Evolutionary conservation across 2,113 vertebrate genomes (phyloP).

Genomic region (Halcyon senegalensis): DNA sequence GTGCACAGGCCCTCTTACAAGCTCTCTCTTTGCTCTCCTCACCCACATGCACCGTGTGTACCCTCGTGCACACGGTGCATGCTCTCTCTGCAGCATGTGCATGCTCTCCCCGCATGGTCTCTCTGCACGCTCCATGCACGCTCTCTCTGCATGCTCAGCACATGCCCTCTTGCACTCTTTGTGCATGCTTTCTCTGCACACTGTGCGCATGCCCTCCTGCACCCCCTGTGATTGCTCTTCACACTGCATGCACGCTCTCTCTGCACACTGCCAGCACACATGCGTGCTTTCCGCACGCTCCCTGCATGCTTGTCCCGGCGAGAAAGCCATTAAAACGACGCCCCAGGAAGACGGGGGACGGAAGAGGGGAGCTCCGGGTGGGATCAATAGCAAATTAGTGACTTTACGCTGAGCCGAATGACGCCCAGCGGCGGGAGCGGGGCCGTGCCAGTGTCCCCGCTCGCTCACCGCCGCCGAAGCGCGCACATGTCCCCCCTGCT

Average conservation of each 20-base stretch:
- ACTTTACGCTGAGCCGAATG: conserved; percentile 13
- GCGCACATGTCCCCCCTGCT: neutral
- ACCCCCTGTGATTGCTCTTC: no score
- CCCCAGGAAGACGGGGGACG: neutral
- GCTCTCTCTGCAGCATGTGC: neutral
- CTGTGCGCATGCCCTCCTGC: rapidly evolving
- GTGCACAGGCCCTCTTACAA: no score
- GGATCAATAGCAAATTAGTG: conserved; percentile 69
- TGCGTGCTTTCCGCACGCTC: neutral
- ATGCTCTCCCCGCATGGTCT: neutral
- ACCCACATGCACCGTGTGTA: no score
- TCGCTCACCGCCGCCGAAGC: neutral
- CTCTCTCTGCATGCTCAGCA: rapidly evolving
- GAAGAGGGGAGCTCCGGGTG: conserved; percentile 34
- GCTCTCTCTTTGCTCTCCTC: neutral
- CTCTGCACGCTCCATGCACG: rapidly evolving
- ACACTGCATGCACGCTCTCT: neutral
- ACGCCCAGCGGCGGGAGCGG: neutral
- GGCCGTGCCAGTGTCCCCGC: neutral
- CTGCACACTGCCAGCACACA: neutral
- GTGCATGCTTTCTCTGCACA: rapidly evolving
- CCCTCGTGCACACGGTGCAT: neutral
- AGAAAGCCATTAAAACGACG: neutral
- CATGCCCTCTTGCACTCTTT: rapidly evolving
- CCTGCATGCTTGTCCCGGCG: neutral